These are phyloP conservation scores for Gonioctena quinquepunctata DNA, from an alignment of 1,140 invertebrate genomes.

Conservation along the genomic window DNA sequence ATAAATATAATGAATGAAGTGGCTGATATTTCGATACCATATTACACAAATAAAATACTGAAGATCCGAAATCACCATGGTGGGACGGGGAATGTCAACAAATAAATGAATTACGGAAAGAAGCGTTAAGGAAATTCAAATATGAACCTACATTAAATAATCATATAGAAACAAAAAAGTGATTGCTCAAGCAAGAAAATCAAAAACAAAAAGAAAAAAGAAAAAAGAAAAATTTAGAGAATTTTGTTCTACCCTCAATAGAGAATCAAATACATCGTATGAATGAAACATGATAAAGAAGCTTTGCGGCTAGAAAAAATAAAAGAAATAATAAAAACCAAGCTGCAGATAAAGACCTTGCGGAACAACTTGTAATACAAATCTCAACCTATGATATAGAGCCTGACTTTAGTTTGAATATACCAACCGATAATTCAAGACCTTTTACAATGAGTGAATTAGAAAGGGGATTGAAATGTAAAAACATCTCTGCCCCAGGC, in stretches of 20 bases:
- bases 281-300: background rate
- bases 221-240: background rate
- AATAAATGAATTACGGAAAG: background rate
- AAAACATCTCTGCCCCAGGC: background rate
- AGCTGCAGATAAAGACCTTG: background rate
- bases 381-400: background rate
- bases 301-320: background rate
- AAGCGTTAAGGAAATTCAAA: background rate
- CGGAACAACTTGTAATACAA: background rate
- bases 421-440: background rate
- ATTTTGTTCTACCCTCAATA: background rate
- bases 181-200: background rate
- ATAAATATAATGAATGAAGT: background rate
- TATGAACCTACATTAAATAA: background rate
- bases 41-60: background rate
- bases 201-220: constrained; percentile 1
- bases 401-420: background rate
- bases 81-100: background rate
- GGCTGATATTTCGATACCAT: background rate
- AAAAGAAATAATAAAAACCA: background rate
- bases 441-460: background rate
- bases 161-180: background rate
- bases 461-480: background rate
- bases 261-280: background rate
- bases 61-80: background rate